Evolutionary conservation across 2,888 invertebrate species (phyloP).

Genomic region (Toxonevra muliebris): DNA sequence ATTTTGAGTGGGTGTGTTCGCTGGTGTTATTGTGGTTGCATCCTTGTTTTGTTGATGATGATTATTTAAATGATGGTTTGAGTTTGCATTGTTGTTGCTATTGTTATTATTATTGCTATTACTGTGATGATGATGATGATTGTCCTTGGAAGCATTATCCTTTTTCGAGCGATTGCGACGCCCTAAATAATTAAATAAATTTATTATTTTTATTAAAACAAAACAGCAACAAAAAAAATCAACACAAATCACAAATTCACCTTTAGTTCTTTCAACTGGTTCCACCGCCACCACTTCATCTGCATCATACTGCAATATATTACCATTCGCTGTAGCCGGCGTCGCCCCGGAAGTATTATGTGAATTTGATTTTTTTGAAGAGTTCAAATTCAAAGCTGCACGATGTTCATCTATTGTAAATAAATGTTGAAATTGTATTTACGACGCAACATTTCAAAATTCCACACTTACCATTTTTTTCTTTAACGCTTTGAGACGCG

Average conservation of each 20-base stretch:
- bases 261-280: constrained; percentile 59
- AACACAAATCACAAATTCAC: constrained; percentile 38
- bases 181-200: constrained; percentile 44
- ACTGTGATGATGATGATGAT: constrained; percentile 56
- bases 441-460: too few species aligned
- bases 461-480: constrained; percentile 46
- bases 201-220: not conserved
- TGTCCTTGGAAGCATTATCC: constrained; percentile 63
- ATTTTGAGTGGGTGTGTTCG: constrained; percentile 36
- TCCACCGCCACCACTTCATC: constrained; percentile 58
- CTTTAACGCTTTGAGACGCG: constrained; percentile 48
- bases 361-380: constrained; percentile 35
- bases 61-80: constrained; percentile 38
- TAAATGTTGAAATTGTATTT: too few species aligned
- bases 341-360: constrained; percentile 36
- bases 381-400: constrained; percentile 40
- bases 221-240: not conserved
- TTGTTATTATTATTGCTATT: constrained; percentile 43
- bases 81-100: constrained; percentile 36
- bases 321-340: constrained; percentile 54
- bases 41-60: constrained; percentile 37
- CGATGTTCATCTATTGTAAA: too few species aligned
- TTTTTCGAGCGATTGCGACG: constrained; percentile 64
- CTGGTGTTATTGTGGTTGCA: constrained; percentile 40
- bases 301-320: constrained; percentile 55